Percentiles rank a stretch among this genome's conserved stretches.
Evolutionary conservation across 2,797 vertebrate species (phyloP).

Genomic region (Peromyscus nudipes): DNA sequence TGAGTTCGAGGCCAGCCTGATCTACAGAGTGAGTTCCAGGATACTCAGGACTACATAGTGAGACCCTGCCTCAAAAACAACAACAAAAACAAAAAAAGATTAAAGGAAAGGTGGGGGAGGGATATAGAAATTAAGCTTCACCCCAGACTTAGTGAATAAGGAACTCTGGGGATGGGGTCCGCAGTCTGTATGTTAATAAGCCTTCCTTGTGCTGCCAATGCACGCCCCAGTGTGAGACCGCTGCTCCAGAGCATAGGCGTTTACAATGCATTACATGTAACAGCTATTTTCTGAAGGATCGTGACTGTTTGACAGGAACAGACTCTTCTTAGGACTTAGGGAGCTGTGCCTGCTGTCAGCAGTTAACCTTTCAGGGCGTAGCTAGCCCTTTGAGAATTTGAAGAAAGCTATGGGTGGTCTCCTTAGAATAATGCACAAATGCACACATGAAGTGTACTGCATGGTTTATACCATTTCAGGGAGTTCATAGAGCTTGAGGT

Average conservation of each 20-base stretch:
- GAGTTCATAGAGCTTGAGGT: conserved; percentile 30
- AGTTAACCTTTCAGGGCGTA: conserved; percentile 28
- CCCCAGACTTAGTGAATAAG: not conserved
- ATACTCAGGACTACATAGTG: not conserved
- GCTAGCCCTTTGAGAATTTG: conserved; percentile 13
- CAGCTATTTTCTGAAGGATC: conserved; percentile 38
- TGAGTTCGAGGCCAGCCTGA: not conserved
- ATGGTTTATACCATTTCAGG: conserved; percentile 14
- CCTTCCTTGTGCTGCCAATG: not conserved
- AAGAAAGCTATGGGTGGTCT: conserved; percentile 12
- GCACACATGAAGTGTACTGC: not conserved
- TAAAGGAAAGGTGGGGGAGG: rapidly evolving
- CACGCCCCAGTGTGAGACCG: not conserved
- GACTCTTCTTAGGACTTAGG: conserved; percentile 1
- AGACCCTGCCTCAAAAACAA: not conserved
- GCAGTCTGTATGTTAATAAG: not conserved
- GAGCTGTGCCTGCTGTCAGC: not conserved
- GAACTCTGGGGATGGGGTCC: not conserved
- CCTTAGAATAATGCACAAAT: not conserved
- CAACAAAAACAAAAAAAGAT: rapidly evolving
- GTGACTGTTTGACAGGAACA: conserved; percentile 30
- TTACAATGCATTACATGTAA: not conserved
- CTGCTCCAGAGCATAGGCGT: not conserved
- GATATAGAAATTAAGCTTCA: not conserved
- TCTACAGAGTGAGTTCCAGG: not conserved